Conservation (phyloP, 2,113 vertebrate genomes). For the Callionymus lyra region DNA sequence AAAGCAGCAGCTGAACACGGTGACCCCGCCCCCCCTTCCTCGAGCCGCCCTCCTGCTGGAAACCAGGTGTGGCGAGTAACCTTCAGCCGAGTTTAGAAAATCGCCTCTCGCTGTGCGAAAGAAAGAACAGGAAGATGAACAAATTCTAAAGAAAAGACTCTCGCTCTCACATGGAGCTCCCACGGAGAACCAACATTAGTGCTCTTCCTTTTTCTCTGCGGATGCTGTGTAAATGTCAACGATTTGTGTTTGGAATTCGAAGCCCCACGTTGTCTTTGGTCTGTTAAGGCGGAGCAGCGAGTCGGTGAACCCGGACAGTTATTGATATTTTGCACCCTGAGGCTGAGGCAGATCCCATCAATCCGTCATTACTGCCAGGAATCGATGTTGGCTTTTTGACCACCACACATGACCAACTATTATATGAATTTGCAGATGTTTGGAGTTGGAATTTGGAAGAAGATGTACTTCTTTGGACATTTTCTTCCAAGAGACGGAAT, state of each 20-base stretch:
- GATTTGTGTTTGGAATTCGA: slow-evolving; percentile 39
- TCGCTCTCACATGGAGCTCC: slow-evolving; percentile 14
- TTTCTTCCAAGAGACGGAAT: too few species aligned
- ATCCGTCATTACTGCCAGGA: slow-evolving; percentile 4
- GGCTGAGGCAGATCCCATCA: slow-evolving; percentile 24
- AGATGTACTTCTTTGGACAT: too few species aligned
- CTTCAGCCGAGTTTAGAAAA: slow-evolving; percentile 33
- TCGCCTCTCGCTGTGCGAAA: slow-evolving; percentile 27
- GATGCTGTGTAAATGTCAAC: slow-evolving; percentile 50
- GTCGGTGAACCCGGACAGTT: slow-evolving; percentile 4
- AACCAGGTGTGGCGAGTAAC: slow-evolving; percentile 47
- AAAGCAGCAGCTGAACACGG: slow-evolving; percentile 21
- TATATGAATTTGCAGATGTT: too few species aligned
- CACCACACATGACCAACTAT: not conserved
- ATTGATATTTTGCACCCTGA: not conserved
- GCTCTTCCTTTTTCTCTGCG: slow-evolving; percentile 26
- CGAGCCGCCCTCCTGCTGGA: slow-evolving; percentile 24
- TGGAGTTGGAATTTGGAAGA: too few species aligned
- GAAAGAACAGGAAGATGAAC: slow-evolving; percentile 37
- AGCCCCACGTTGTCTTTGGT: slow-evolving; percentile 28
- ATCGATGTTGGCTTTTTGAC: slow-evolving; percentile 1
- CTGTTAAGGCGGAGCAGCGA: slow-evolving; percentile 25
- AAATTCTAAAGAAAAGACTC: slow-evolving; percentile 35
- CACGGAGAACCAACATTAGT: slow-evolving; percentile 30
- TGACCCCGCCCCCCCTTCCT: slow-evolving; percentile 24